Percentiles rank a stretch among this genome's conserved stretches.
phyloP scores from a whole-genome alignment of 2,888 invertebrate genomes.

The Mimumesa dahlbomi region DNA sequence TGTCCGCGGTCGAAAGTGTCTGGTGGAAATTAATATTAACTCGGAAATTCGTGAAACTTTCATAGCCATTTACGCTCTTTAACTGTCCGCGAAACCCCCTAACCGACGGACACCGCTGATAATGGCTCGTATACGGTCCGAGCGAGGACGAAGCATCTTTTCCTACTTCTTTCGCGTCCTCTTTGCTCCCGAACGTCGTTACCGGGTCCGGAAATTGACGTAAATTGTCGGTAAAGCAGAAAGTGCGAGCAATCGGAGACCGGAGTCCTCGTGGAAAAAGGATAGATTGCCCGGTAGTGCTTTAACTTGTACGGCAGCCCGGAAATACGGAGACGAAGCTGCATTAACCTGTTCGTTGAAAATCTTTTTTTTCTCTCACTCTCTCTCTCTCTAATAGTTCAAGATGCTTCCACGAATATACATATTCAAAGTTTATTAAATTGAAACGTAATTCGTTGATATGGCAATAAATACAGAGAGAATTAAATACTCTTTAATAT shows the following conservation, averaged over 20 bases:
- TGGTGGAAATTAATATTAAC: too few species aligned
- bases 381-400: too few species aligned
- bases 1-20: too few species aligned
- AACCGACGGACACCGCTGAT: background rate
- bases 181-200: slow-evolving; percentile 33
- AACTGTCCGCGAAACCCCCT: slow-evolving; percentile 24
- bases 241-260: slow-evolving; percentile 63
- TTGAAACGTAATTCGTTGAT: too few species aligned
- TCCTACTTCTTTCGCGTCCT: background rate
- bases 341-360: background rate
- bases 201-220: slow-evolving; percentile 65
- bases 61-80: too few species aligned
- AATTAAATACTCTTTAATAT: too few species aligned
- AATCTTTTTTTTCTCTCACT: too few species aligned
- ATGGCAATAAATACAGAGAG: too few species aligned
- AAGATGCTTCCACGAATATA: too few species aligned
- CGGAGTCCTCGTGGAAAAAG: slow-evolving; percentile 47
- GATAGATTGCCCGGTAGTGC: slow-evolving; percentile 61
- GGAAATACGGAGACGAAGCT: slow-evolving; percentile 8
- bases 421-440: too few species aligned
- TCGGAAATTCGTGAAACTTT: too few species aligned
- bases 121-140: slow-evolving; percentile 7
- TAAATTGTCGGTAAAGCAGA: slow-evolving; percentile 68
- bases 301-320: slow-evolving; percentile 56
- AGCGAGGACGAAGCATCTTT: slow-evolving; percentile 4